Base-by-base conservation (phyloP, 2,797 vertebrate genomes). In the Ctenopoma kingsleyae region DNA sequence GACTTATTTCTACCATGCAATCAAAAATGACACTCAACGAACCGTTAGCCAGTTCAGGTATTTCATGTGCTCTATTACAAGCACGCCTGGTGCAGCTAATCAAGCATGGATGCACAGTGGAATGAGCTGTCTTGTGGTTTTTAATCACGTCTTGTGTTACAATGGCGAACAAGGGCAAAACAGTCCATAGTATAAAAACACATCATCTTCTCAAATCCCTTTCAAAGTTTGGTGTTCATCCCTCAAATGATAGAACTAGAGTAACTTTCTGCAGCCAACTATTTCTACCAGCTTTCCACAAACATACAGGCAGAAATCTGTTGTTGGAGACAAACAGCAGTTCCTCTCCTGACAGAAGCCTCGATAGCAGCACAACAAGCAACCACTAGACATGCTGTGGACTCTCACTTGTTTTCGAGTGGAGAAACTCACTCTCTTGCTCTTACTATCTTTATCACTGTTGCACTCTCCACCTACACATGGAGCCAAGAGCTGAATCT, bases 391-490 rank as follows among this genome's bases (percentile, higher is more conserved):
- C 86, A 72, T 2, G 67, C 75, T 74, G 68, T 81, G 88, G 87
- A 90, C 83, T 83, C 81, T 65, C 86, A 65, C 82, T 83, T 74
- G 79, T 84, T 78, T 76, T 87, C 27, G 35, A 88, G 86, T 68
- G 84, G 79, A 77, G 55, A 48, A 81, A 83, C 78, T 87, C 74
- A 36, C 86, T 80, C 87, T 79, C 78, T 64, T 70, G 82, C 85
- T 84, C 87, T 81, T 77, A 74, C 87, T 92, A 90, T 91, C 88
- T 92, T 90, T 90, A 89, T 89, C 86, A 15, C 83, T 36, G 80
- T 67, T 90, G 88, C 85, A 65, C 85, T 86, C 81, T 68, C 88
- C 90, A 78, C 90, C 90, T 83, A 91, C 90, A 91, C 89, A 76
- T 22, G 38, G 19, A 76, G 76, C 82, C 84, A 36, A 47, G 80